Evolutionary conservation across 2,797 vertebrate species (phyloP), one percentile per base, ranked within the genome.

Genomic region (Acanthopagrus latus): DNA sequence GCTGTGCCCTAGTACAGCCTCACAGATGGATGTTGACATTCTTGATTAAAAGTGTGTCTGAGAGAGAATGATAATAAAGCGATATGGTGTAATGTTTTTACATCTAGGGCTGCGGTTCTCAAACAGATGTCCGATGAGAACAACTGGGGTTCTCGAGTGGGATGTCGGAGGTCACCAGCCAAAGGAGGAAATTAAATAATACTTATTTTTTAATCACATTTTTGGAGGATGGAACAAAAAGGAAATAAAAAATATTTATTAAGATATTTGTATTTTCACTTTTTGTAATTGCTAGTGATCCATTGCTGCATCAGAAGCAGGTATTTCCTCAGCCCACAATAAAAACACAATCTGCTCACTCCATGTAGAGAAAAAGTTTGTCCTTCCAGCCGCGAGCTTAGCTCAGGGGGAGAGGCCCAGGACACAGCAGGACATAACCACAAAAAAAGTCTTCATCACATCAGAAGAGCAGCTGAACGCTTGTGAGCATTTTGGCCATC

Each of bases 401-500:
- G 56, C 63, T 73, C 46, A 58, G 27, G 18, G 38, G 52, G 29
- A 67, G 46, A 64, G 64, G 46, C 63, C 25, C 20, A 7, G 50
- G 51, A 54, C 56, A 33, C 81, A 55, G 63, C 70, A 62, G 67
- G 80, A 74, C 55, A 41, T 47, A 48, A 60, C 50, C 52, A 43
- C 58, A 72, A 52, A 72, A 72, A 72, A 78, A 58, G 60, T 29
- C 54, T 27, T 64, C 51, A 21, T 70, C 64, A 16, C 64, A 71
- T 79, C 55, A 71, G 62, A 85, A 55, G 62, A 75, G 58, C 84
- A 83, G 85, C 82, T 86, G 86, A 91, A 59, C 1, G 41, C 68
- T 58, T 76, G 41, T 41, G 46, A 76, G 63, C 51, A 20, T 82
- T 76, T 83, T 88, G 81, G 72, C 62, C 9, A 0, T 33, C 43